A percentile compares a stretch with the other conserved stretches of the same genome.
phyloP scores from a whole-genome alignment of 2,888 invertebrate species.

The Pristionchus maxplancki region DNA sequence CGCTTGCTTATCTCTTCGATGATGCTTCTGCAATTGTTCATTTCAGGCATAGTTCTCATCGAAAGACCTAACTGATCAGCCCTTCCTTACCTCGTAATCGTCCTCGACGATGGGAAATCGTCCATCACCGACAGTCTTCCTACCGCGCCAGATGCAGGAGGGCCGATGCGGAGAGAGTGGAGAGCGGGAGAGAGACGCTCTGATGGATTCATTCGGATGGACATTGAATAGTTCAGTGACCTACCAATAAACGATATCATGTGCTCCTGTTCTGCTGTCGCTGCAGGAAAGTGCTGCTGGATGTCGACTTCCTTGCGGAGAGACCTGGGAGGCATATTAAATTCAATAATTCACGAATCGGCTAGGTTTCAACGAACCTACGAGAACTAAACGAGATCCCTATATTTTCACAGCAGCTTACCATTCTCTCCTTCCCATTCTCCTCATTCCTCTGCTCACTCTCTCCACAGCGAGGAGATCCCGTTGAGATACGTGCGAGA shows the following conservation, averaged over 20 bases:
- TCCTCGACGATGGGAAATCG: slow-evolving; percentile 29
- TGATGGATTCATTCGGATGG: not conserved
- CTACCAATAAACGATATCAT: slow-evolving; percentile 28
- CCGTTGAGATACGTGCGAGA: slow-evolving; percentile 11
- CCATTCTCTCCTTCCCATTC: slow-evolving; percentile 35
- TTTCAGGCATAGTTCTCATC: too few relatives aligned
- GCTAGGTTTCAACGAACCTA: not conserved
- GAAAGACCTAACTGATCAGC: not conserved
- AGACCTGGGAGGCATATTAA: not conserved
- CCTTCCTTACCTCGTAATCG: not conserved
- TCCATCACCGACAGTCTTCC: not conserved
- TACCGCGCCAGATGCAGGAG: not conserved
- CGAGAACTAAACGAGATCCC: not conserved
- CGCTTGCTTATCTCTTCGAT: slow-evolving; percentile 24
- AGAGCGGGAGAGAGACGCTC: slow-evolving; percentile 40
- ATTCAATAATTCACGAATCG: too few relatives aligned
- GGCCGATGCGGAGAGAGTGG: slow-evolving; percentile 24
- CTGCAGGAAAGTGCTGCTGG: not conserved
- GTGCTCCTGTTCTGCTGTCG: not conserved
- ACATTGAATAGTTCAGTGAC: too few relatives aligned
- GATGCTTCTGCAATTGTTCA: not conserved
- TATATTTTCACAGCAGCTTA: too few relatives aligned
- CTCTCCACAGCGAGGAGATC: slow-evolving; percentile 7
- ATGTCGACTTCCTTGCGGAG: slow-evolving; percentile 29
- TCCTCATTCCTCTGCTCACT: not conserved